These are phyloP conservation scores for Tonatia bakeri DNA, from an alignment of 2,113 vertebrate species.

Conservation along the genomic window DNA sequence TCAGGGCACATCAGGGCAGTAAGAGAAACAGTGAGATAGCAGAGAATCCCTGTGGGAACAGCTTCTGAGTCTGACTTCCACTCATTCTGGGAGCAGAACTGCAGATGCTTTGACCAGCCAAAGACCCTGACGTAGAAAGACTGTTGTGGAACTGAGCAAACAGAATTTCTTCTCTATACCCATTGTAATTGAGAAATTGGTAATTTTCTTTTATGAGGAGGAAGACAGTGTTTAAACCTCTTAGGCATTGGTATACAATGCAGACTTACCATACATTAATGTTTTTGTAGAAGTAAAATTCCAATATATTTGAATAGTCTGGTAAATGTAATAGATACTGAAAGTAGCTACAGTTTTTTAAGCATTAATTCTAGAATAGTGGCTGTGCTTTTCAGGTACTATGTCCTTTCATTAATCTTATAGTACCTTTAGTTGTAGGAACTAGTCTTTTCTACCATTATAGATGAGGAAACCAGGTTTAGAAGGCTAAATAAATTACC, in stretches of 20 bases:
- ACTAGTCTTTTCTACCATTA: neutral
- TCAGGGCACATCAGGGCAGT: neutral
- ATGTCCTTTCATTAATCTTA: neutral
- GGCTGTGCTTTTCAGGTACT: neutral
- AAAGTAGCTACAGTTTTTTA: neutral
- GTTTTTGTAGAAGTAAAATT: neutral
- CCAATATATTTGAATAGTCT: neutral
- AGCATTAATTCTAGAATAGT: neutral
- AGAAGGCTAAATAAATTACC: neutral
- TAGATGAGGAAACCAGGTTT: neutral
- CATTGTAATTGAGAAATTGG: neutral
- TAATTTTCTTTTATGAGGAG: neutral
- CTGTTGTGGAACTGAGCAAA: neutral
- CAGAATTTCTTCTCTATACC: neutral
- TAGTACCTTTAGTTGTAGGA: neutral
- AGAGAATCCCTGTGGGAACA: neutral
- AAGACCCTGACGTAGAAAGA: neutral
- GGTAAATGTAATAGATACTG: neutral
- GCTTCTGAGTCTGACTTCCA: neutral
- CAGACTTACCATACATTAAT: neutral
- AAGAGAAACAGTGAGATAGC: neutral
- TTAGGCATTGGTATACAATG: neutral
- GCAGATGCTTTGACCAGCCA: neutral
- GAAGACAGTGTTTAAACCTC: neutral
- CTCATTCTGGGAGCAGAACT: neutral